These are phyloP conservation scores for Toxotes jaculatrix DNA, from an alignment of 2,113 vertebrate species.

Conservation along the genomic window DNA sequence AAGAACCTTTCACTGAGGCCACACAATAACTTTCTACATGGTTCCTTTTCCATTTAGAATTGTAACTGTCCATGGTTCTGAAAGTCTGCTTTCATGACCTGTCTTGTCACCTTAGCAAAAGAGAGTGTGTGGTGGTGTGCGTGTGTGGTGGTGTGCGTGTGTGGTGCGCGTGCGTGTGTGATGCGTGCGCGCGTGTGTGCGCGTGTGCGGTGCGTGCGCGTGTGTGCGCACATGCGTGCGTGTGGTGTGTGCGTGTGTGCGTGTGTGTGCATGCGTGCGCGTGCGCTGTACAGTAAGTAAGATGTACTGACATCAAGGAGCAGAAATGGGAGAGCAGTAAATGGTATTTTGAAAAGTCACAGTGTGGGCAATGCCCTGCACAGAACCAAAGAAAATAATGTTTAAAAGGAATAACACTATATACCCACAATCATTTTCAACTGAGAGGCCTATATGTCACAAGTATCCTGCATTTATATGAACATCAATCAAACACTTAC, in stretches of 20 bases:
- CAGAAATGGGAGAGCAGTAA: not conserved
- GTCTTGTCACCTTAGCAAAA: not conserved
- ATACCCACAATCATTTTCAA: not conserved
- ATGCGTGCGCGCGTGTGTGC: not conserved
- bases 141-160: not conserved
- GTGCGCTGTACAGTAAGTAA: not conserved
- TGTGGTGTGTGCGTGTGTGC: too few species aligned
- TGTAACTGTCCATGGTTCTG: not conserved
- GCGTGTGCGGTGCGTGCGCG: not conserved
- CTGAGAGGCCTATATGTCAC: not conserved
- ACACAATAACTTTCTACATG: not conserved
- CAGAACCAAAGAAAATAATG: not conserved
- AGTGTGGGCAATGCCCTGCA: not conserved
- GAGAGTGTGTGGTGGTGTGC: not conserved
- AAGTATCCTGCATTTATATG: not conserved
- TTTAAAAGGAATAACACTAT: not conserved
- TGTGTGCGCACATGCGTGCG: too few species aligned
- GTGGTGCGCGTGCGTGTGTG: too few species aligned
- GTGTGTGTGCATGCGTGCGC: not conserved
- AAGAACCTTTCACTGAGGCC: not conserved
- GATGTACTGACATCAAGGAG: not conserved
- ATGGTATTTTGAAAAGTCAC: not conserved
- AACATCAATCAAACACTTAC: conserved; percentile 8
- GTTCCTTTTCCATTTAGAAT: not conserved
- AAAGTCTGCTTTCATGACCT: conserved; percentile 1